Base-by-base conservation (phyloP, 2,888 invertebrate genomes). In the Hedychridium roseum region DNA sequence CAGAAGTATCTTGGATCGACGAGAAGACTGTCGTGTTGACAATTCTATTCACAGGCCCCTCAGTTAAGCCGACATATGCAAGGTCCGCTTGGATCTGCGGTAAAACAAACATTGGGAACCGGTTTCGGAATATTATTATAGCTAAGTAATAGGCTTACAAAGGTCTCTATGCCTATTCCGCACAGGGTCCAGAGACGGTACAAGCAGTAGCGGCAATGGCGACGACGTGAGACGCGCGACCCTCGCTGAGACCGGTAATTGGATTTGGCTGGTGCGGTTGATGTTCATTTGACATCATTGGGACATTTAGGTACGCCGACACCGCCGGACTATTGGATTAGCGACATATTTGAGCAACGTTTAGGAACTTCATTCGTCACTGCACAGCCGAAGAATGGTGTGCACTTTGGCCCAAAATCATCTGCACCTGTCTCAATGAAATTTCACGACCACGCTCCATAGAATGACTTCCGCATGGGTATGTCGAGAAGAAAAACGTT, bases 231-330 rank as follows among this genome's bases (percentile, higher is more conserved):
- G 54, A 60, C 46, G 53, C 26, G 42, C 57, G 52, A 62, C 63
- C 63, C 63, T 58, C 46, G 47, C 48, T n/a, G n/a, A n/a, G 38
- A 43, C 40, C 17, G 31, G 49, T 76, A 74, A 76, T 76, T 75
- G 76, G 75, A 76, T 76, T 74, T 75, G 55, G 59, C 53, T 56
- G 64, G 49, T 54, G 64, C 64, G 60, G 61, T n/a, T 66, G 76
- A 74, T 76, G 74, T 74, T 76, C 76, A 76, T 76, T 76, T 75
- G 70, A 74, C 73, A 74, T 75, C 65, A 71, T 74, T 68, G 71
- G 66, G 66, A 70, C 64, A 66, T 70, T 73, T 71, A 68, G 60
- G 55, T 45, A 51, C 60, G 49, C 57, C 56, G 60, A 54, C 58
- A 54, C 55, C 49, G 47, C 59, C 48, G 39, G 36, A n/a, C 35